Conservation (phyloP, 1,140 invertebrate genomes). For the Psix sp. region DNA sequence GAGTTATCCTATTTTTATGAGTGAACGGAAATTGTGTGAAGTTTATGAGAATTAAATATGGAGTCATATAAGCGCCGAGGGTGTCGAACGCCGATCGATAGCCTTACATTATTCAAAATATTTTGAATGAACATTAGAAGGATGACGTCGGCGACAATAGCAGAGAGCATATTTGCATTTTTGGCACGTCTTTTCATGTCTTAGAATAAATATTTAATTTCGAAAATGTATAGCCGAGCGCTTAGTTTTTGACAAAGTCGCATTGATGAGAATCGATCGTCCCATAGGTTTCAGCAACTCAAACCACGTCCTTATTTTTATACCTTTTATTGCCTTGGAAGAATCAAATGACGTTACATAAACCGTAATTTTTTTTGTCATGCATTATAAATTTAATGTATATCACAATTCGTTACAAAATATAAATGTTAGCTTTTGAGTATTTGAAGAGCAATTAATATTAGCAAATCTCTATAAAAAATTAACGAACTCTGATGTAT, state of each 20-base stretch:
- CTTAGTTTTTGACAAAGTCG: conserved; percentile 4
- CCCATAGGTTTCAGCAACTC: conserved; percentile 13
- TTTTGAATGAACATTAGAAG: conserved; percentile 34
- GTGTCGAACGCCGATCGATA: conserved; percentile 34
- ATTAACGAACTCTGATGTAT: too few relatives aligned
- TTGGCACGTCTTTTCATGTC: conserved; percentile 24
- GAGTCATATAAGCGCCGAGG: conserved; percentile 24
- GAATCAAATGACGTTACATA: conserved; percentile 28
- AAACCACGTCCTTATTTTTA: conserved; percentile 30
- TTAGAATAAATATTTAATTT: conserved; percentile 44
- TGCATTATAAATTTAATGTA: too few relatives aligned
- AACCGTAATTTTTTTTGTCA: too few relatives aligned
- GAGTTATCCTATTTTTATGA: conserved; percentile 18
- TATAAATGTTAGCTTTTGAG: too few relatives aligned
- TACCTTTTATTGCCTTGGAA: conserved; percentile 8
- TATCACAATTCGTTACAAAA: too few relatives aligned
- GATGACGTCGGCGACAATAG: conserved; percentile 14
- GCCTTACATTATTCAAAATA: conserved; percentile 52
- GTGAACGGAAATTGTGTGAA: conserved; percentile 33
- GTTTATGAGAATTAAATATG: conserved; percentile 52
- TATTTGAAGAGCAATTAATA: too few relatives aligned
- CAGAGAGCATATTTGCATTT: conserved; percentile 27
- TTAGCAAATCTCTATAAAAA: too few relatives aligned
- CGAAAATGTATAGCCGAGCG: conserved; percentile 8
- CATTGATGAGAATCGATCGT: conserved; percentile 22